phyloP scores from a whole-genome alignment of 2,113 vertebrate genomes.

The Trogon melanurus region DNA sequence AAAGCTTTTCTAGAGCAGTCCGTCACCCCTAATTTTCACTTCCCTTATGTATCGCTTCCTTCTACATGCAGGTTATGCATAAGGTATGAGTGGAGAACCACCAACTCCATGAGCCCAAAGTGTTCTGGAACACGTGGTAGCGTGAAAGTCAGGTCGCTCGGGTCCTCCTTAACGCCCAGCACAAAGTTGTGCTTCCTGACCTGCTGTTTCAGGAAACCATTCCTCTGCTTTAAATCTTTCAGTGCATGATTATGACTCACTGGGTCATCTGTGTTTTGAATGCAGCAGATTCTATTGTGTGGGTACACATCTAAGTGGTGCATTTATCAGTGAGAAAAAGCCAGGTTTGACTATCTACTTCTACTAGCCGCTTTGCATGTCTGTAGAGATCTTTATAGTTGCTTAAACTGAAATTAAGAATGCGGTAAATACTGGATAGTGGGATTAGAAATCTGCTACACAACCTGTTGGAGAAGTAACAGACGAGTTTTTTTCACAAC shows the following conservation, averaged over 20 bases:
- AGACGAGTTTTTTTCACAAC: background rate
- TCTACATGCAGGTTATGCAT: background rate
- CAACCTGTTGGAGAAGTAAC: background rate
- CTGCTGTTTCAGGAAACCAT: background rate
- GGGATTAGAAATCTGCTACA: background rate
- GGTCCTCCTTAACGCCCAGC: background rate
- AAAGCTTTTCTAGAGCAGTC: background rate
- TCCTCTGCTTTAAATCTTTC: background rate
- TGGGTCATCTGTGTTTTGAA: slow-evolving; percentile 1
- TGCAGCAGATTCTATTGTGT: background rate
- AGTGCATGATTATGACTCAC: background rate
- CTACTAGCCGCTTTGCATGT: background rate
- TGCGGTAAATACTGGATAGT: background rate
- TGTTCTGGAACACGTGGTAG: background rate
- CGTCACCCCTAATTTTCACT: background rate
- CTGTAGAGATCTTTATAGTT: background rate
- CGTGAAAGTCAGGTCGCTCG: background rate
- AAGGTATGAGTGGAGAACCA: background rate
- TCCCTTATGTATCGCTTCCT: background rate
- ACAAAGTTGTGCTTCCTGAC: background rate
- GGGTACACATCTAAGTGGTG: background rate
- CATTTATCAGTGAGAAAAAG: background rate
- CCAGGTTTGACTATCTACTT: background rate
- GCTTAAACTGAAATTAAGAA: background rate
- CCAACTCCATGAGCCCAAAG: background rate